Evolutionary conservation across 2,888 invertebrate genomes (phyloP).

Genomic region (Pheosia gnoma): DNA sequence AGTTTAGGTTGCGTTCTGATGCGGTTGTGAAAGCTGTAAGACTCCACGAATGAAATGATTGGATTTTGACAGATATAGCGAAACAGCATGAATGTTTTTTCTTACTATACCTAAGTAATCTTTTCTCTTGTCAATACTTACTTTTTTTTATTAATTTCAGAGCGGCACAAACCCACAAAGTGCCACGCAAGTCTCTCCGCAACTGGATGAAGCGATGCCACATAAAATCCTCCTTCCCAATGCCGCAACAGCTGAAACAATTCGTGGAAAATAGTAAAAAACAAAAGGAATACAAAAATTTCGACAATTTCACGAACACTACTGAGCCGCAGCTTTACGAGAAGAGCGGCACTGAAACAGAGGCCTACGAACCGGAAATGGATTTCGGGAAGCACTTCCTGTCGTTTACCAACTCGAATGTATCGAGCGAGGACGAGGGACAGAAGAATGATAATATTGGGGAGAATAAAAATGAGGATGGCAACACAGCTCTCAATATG

Average conservation of each 20-base stretch:
- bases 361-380: constrained; percentile 55
- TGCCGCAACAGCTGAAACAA: constrained; percentile 83
- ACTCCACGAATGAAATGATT: too few relatives aligned
- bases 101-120: too few relatives aligned
- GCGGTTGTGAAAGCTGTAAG: too few relatives aligned
- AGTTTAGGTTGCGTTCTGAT: too few relatives aligned
- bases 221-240: constrained; percentile 84
- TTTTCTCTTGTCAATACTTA: too few relatives aligned
- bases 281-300: constrained; percentile 69
- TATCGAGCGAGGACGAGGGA: constrained; percentile 69
- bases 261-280: constrained; percentile 82
- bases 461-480: constrained; percentile 42
- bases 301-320: constrained; percentile 34
- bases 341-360: constrained; percentile 54
- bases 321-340: constrained; percentile 46
- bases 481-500: constrained; percentile 65
- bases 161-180: constrained; percentile 85
- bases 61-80: too few relatives aligned
- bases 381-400: constrained; percentile 78
- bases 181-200: constrained; percentile 84
- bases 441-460: constrained; percentile 38
- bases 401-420: constrained; percentile 48
- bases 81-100: too few relatives aligned
- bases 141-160: constrained; percentile 53
- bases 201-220: constrained; percentile 86